These are phyloP conservation scores for Alcis repandata DNA, from an alignment of 2,888 invertebrate species.

Conservation along the genomic window DNA sequence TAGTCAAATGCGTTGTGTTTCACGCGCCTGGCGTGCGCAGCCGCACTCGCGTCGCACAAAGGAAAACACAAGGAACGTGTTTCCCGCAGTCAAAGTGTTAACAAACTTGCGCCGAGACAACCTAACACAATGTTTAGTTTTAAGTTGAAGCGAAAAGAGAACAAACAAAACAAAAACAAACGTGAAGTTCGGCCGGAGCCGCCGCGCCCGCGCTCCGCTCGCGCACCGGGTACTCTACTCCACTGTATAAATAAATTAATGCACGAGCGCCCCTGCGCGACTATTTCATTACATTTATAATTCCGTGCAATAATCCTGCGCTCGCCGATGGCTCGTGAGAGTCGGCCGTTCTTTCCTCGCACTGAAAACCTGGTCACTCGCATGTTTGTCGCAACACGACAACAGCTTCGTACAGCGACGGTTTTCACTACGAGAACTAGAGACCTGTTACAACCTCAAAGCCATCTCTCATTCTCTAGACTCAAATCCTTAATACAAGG, in stretches of 20 bases:
- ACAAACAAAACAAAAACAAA: slow-evolving; percentile 84
- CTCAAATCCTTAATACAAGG: slow-evolving; percentile 60
- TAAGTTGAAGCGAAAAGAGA: slow-evolving; percentile 81
- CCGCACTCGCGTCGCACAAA: too few species aligned
- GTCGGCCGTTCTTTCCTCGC: slow-evolving; percentile 51
- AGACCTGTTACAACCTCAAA: slow-evolving; percentile 46
- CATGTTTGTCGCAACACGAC: not conserved
- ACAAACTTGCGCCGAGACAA: slow-evolving; percentile 63
- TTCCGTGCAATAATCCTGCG: slow-evolving; percentile 53
- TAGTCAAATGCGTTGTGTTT: too few species aligned
- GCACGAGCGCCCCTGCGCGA: slow-evolving; percentile 53
- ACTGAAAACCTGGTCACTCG: slow-evolving; percentile 46
- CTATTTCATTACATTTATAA: slow-evolving; percentile 57
- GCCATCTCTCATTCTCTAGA: slow-evolving; percentile 55
- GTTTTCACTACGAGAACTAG: slow-evolving; percentile 57
- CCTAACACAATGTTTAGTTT: slow-evolving; percentile 65
- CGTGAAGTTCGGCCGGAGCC: slow-evolving; percentile 72
- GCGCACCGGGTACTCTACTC: slow-evolving; percentile 35
- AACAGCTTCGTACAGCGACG: not conserved
- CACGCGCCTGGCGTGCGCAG: too few species aligned
- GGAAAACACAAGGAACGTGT: too few species aligned
- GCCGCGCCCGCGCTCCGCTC: slow-evolving; percentile 50
- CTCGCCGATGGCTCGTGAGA: slow-evolving; percentile 46
- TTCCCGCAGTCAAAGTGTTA: too few species aligned
- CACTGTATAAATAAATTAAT: slow-evolving; percentile 65